Evolutionary conservation across 2,888 invertebrate genomes (phyloP).

Genomic region (Rhagonycha lutea): DNA sequence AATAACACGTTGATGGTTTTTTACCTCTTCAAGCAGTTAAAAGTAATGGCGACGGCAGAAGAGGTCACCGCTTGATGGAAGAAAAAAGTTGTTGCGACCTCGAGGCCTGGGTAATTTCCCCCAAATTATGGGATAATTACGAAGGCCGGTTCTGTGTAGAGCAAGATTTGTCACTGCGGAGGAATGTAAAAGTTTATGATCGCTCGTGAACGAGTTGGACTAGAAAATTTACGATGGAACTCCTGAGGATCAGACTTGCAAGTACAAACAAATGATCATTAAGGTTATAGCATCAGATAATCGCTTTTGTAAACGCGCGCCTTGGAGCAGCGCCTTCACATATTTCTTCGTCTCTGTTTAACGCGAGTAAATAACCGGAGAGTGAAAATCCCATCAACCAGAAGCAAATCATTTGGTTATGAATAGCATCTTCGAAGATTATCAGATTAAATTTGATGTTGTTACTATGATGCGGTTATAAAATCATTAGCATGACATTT

Average conservation of each 20-base stretch:
- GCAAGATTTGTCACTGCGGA: neutral
- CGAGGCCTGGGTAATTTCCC: slow-evolving; percentile 6
- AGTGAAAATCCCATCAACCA: slow-evolving; percentile 4
- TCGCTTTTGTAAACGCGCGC: slow-evolving; percentile 21
- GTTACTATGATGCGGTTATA: slow-evolving; percentile 18
- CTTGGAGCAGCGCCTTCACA: slow-evolving; percentile 18
- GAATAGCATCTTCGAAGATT: slow-evolving; percentile 18
- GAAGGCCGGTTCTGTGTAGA: slow-evolving; percentile 2
- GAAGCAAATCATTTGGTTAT: slow-evolving; percentile 10
- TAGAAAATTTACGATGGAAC: slow-evolving; percentile 19
- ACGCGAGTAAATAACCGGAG: neutral
- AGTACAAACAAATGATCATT: slow-evolving; percentile 28
- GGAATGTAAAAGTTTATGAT: slow-evolving; percentile 26
- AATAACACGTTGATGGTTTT: neutral
- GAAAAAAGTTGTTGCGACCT: neutral
- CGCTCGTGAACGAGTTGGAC: slow-evolving; percentile 26
- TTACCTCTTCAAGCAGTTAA: neutral
- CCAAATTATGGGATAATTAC: slow-evolving; percentile 7
- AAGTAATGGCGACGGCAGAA: neutral
- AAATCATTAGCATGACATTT: slow-evolving; percentile 20
- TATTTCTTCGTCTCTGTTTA: slow-evolving; percentile 6
- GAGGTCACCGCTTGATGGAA: neutral
- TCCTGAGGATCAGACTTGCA: slow-evolving; percentile 2
- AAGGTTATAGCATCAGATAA: slow-evolving; percentile 20
- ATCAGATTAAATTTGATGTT: slow-evolving; percentile 22